These are phyloP conservation scores for Xiphophorus maculatus DNA, from an alignment of 2,113 vertebrate species.

Conservation along the genomic window DNA sequence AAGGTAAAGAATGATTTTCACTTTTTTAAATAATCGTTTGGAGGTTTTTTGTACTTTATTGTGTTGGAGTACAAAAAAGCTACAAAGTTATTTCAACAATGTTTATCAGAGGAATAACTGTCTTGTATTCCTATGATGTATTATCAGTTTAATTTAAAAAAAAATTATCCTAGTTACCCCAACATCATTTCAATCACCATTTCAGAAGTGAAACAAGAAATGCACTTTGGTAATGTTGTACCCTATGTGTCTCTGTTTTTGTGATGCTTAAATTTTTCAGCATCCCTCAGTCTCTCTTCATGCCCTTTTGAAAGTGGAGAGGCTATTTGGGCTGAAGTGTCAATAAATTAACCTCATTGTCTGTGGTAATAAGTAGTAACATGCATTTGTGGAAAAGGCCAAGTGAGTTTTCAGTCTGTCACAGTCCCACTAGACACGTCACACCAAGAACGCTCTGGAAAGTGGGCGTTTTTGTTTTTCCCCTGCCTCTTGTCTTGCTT, in stretches of 20 bases:
- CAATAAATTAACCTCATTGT: conserved; percentile 77
- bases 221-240: conserved; percentile 44
- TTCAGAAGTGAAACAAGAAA: conserved; percentile 24
- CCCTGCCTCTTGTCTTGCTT: conserved; percentile 36
- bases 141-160: background rate
- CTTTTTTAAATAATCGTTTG: too few species aligned
- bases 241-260: conserved; percentile 16
- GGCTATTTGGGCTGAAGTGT: conserved; percentile 68
- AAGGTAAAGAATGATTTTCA: background rate
- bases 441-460: conserved; percentile 40
- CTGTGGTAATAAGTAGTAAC: conserved; percentile 78
- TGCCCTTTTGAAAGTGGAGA: conserved; percentile 75
- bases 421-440: conserved; percentile 48
- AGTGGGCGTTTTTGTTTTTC: conserved; percentile 61
- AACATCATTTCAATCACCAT: conserved; percentile 54
- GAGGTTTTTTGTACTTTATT: too few species aligned
- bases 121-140: background rate
- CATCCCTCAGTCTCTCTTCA: conserved; percentile 2
- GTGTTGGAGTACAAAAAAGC: background rate
- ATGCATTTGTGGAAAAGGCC: conserved; percentile 70
- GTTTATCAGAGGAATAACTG: background rate
- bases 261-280: conserved; percentile 26
- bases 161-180: background rate
- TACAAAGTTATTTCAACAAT: too few species aligned
- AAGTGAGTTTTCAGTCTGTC: conserved; percentile 66